phyloP scores from a whole-genome alignment of 2,797 vertebrate genomes.

The Neosilurus hyrtlii region DNA sequence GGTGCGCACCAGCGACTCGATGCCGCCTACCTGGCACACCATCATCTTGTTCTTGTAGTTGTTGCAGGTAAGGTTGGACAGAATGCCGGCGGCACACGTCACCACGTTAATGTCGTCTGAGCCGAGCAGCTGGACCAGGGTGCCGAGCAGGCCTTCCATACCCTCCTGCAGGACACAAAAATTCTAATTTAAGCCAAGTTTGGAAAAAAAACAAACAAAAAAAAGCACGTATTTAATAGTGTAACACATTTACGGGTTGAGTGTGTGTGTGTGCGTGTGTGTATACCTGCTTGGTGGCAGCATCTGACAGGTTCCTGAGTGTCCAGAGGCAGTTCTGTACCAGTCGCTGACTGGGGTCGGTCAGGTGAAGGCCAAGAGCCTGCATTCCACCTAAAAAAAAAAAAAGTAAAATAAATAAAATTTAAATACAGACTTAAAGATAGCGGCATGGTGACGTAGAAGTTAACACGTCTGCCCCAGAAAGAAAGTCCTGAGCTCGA shows the following conservation, averaged over 20 bases:
- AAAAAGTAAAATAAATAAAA: neutral
- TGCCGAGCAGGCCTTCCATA: constrained; percentile 97
- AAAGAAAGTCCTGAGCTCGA: too few species aligned
- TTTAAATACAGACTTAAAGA: too few species aligned
- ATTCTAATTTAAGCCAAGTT: constrained; percentile 26
- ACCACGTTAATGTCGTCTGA: constrained; percentile 98
- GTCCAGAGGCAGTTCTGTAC: constrained; percentile 99
- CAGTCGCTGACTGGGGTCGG: constrained; percentile 94
- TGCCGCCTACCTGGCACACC: constrained; percentile 95
- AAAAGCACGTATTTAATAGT: neutral
- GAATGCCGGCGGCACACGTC: constrained; percentile 96
- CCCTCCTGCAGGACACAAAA: constrained; percentile 79
- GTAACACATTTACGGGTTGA: too few species aligned
- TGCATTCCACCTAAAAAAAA: constrained; percentile 90
- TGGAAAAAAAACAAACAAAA: constrained; percentile 13
- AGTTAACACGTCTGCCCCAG: too few species aligned
- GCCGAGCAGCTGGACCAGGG: constrained; percentile 93
- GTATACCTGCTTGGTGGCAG: constrained; percentile 95
- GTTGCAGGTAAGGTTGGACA: constrained; percentile 98
- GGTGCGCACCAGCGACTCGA: constrained; percentile 94
- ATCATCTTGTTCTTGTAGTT: constrained; percentile 99
- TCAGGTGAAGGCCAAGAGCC: constrained; percentile 94
- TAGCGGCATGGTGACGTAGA: too few species aligned
- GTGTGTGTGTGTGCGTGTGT: too few species aligned
- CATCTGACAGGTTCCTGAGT: constrained; percentile 96